phyloP scores from a whole-genome alignment of 92 coral and sea anemone genomes.

The Metridium senile region DNA sequence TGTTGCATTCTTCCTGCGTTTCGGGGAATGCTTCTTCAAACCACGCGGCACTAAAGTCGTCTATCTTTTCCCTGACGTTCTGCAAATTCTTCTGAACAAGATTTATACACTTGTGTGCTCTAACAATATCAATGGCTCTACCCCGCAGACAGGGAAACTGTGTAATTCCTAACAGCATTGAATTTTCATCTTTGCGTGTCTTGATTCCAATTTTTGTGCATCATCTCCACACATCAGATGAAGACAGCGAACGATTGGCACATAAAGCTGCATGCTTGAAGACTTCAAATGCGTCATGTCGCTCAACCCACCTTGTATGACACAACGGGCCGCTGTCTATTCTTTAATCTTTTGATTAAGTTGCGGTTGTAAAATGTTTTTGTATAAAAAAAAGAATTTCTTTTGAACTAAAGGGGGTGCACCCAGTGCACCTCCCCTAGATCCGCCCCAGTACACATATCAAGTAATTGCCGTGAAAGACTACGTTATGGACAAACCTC shows the following conservation, averaged over 20 bases:
- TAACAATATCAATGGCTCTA: neutral
- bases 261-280: slow-evolving; percentile 13
- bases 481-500: no score
- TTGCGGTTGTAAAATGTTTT: no score
- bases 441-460: no score
- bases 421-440: no score
- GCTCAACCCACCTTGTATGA: no score
- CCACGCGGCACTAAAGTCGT: slow-evolving; percentile 21
- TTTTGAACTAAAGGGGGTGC: no score
- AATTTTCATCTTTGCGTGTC: slow-evolving; percentile 12
- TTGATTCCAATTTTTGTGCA: slow-evolving; percentile 14
- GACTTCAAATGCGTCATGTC: slow-evolving; percentile 36
- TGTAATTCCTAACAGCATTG: neutral
- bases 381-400: no score
- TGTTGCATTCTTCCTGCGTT: slow-evolving; percentile 26
- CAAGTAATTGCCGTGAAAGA: no score
- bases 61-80: slow-evolving; percentile 21
- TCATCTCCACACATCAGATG: neutral
- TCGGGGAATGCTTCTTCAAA: slow-evolving; percentile 20
- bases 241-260: neutral
- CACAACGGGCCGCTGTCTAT: no score
- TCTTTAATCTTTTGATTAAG: no score
- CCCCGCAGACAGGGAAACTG: neutral
- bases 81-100: slow-evolving; percentile 31
- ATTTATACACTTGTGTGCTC: neutral